A percentile compares a stretch with the other conserved stretches of the same genome.
Conservation (phyloP, 2,113 vertebrate genomes). For the Nerophis lumbriciformis region DNA sequence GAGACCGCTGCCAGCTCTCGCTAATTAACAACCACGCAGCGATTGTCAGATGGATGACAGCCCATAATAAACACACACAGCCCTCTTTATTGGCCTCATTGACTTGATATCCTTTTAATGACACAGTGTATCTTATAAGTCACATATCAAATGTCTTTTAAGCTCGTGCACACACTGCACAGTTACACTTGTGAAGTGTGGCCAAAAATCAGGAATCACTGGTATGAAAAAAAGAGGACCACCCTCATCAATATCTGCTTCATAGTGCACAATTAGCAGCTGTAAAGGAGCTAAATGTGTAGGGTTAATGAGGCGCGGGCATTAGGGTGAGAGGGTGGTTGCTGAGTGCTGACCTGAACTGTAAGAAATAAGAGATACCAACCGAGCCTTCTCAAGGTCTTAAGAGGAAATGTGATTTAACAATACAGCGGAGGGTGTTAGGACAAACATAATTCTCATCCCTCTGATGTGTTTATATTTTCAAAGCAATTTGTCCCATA, state of each 20-base stretch:
- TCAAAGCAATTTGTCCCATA: too few relatives aligned
- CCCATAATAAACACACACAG: conserved; percentile 23
- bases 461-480: too few relatives aligned
- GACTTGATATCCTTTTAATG: conserved; percentile 43
- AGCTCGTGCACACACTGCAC: too few relatives aligned
- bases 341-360: conserved; percentile 57
- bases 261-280: conserved; percentile 63
- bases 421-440: neutral
- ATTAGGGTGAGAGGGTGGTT: conserved; percentile 28
- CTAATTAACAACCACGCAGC: conserved; percentile 23
- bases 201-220: conserved; percentile 41
- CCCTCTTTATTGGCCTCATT: conserved; percentile 49
- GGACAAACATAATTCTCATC: neutral
- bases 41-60: conserved; percentile 28
- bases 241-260: conserved; percentile 53
- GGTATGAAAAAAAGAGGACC: conserved; percentile 43
- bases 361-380: conserved; percentile 37
- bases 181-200: neutral
- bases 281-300: conserved; percentile 57
- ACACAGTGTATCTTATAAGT: conserved; percentile 38
- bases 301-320: conserved; percentile 63
- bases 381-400: neutral
- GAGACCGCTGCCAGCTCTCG: conserved; percentile 6
- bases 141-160: too few relatives aligned
- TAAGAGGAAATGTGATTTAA: neutral